Conservation (phyloP, 1,140 invertebrate species). For the Telenomus remus region DNA sequence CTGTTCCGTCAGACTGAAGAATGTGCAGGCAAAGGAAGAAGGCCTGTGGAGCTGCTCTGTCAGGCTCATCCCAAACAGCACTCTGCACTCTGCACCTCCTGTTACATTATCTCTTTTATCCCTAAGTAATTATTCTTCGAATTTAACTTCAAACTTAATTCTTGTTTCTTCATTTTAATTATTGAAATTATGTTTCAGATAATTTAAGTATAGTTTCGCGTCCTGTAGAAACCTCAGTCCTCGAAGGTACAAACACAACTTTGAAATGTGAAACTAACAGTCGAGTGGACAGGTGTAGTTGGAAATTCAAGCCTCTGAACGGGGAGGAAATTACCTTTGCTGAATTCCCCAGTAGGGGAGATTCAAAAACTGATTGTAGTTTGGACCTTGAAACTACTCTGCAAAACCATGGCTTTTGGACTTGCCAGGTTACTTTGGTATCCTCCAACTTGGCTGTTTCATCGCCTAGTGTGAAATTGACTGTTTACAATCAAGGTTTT, state of each 20-base stretch:
- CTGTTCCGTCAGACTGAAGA: too few relatives aligned
- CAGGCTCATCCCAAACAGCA: too few relatives aligned
- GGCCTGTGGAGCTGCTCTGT: too few relatives aligned
- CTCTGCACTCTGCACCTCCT: too few relatives aligned
- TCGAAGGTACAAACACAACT: slow-evolving; percentile 61
- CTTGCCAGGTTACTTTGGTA: slow-evolving; percentile 65
- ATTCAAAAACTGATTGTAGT: slow-evolving; percentile 71
- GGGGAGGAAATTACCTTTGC: slow-evolving; percentile 59
- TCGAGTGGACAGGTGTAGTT: slow-evolving; percentile 70
- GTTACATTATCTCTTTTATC: too few relatives aligned
- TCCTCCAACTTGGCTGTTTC: slow-evolving; percentile 62
- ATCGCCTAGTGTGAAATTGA: slow-evolving; percentile 62
- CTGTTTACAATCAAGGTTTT: slow-evolving; percentile 67
- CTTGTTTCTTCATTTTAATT: too few relatives aligned
- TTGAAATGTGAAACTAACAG: slow-evolving; percentile 69
- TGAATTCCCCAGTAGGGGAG: slow-evolving; percentile 69
- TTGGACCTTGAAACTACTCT: slow-evolving; percentile 55
- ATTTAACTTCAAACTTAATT: too few relatives aligned
- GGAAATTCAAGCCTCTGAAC: slow-evolving; percentile 66
- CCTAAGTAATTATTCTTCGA: too few relatives aligned
- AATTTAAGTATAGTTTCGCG: slow-evolving; percentile 61
- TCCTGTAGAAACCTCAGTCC: slow-evolving; percentile 64
- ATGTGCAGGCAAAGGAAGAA: too few relatives aligned
- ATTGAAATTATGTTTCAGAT: too few relatives aligned
- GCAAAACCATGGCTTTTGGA: slow-evolving; percentile 72